Percentiles rank a stretch among this genome's conserved stretches.
phyloP scores from a whole-genome alignment of 2,797 vertebrate species.

The Aselliscus stoliczkanus region DNA sequence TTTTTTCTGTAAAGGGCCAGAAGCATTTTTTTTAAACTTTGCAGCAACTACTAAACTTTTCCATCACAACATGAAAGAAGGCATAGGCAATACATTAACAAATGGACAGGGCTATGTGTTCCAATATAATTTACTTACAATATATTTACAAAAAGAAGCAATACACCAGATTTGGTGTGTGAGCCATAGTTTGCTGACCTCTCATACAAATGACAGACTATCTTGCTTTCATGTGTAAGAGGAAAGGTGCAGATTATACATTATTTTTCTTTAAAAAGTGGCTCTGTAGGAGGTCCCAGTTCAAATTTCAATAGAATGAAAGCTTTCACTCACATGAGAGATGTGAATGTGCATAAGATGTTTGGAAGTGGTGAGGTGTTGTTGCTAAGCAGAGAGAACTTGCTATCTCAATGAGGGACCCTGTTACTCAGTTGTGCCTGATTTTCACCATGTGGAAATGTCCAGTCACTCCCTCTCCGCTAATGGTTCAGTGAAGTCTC shows the following conservation, averaged over 20 bases:
- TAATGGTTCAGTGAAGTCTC: neutral
- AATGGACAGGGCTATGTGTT: neutral
- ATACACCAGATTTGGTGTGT: neutral
- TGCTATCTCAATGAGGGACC: neutral
- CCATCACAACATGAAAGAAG: neutral
- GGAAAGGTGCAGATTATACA: neutral
- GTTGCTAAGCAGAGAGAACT: neutral
- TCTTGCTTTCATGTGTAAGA: neutral
- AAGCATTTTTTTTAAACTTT: neutral
- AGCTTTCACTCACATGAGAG: neutral
- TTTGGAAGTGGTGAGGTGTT: neutral
- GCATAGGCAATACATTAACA: neutral
- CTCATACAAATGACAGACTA: neutral
- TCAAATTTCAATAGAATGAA: neutral
- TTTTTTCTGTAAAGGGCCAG: neutral
- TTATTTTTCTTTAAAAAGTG: neutral
- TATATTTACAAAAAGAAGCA: neutral
- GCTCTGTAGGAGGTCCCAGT: neutral
- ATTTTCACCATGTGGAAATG: neutral
- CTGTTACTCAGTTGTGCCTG: neutral
- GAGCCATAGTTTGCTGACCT: neutral
- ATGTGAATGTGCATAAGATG: accelerated
- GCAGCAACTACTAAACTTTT: neutral
- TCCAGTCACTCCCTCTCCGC: neutral
- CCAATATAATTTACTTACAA: neutral